phyloP scores from a whole-genome alignment of 2,797 vertebrate genomes.

The Tokudaia tokunoshimensis region DNA sequence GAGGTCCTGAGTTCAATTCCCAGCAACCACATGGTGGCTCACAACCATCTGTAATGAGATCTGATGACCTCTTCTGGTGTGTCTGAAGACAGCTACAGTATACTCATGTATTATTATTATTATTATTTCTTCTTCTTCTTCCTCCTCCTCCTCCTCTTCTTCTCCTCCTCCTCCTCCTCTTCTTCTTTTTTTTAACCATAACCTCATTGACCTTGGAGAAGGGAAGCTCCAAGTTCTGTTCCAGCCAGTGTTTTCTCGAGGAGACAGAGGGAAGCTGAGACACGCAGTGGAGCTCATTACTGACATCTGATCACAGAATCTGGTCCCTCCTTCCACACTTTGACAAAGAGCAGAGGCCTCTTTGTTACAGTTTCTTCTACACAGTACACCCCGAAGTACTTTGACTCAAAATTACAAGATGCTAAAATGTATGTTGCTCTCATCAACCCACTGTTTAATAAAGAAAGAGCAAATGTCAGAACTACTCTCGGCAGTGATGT shows the following conservation, averaged over 20 bases:
- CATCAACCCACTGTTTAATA: background rate
- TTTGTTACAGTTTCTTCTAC: background rate
- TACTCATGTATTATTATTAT: no score
- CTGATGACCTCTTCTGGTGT: no score
- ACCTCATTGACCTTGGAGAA: background rate
- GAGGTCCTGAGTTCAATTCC: no score
- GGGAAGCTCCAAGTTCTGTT: background rate
- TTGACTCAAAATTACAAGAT: background rate
- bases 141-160: rapidly evolving
- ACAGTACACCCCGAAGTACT: background rate
- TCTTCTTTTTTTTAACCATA: no score
- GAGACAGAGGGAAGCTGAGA: background rate
- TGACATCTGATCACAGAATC: background rate
- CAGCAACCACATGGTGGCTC: no score
- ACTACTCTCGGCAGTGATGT: background rate
- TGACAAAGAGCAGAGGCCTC: background rate
- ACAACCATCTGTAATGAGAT: no score
- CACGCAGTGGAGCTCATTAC: no score
- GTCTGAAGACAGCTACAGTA: no score
- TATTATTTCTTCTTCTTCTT: no score
- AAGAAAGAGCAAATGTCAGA: background rate
- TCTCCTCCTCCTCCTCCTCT: no score
- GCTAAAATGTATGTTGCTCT: background rate
- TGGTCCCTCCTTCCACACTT: background rate
- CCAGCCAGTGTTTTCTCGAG: background rate